These are phyloP conservation scores for Notodonta dromedarius DNA, from an alignment of 2,888 invertebrate genomes.

Conservation along the genomic window DNA sequence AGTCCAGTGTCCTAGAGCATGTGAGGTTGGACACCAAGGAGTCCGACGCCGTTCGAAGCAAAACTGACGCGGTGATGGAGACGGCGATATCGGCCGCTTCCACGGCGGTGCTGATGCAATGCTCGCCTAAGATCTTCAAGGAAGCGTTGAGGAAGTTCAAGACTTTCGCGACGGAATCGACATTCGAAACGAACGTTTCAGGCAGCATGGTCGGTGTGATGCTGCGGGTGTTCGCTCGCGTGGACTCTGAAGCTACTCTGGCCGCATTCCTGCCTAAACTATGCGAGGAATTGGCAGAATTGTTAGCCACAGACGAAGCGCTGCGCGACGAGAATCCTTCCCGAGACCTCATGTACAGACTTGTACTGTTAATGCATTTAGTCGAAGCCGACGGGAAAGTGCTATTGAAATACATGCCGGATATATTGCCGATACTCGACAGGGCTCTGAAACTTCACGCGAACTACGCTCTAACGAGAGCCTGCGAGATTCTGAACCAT, in stretches of 20 bases:
- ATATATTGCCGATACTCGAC: constrained; percentile 87
- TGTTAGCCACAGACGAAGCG: constrained; percentile 87
- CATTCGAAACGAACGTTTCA: constrained; percentile 93
- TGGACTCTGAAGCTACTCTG: constrained; percentile 88
- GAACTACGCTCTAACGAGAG: constrained; percentile 86
- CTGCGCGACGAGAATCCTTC: constrained; percentile 90
- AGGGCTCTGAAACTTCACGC: constrained; percentile 88
- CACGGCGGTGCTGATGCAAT: constrained; percentile 88
- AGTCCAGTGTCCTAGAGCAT: constrained; percentile 88
- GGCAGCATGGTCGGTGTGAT: constrained; percentile 91
- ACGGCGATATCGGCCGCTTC: constrained; percentile 88
- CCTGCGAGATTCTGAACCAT: constrained; percentile 85
- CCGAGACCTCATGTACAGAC: constrained; percentile 90
- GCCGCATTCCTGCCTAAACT: constrained; percentile 89
- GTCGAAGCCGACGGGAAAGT: constrained; percentile 87
- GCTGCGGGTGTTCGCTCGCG: constrained; percentile 86
- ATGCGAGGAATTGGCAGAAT: constrained; percentile 85
- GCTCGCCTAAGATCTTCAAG: constrained; percentile 86
- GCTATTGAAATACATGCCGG: constrained; percentile 86
- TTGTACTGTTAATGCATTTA: constrained; percentile 89
- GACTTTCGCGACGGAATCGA: constrained; percentile 88
- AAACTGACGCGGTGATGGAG: constrained; percentile 89
- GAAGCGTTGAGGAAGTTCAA: constrained; percentile 90
- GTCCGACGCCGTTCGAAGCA: constrained; percentile 85
- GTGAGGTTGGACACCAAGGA: constrained; percentile 87